Evolutionary conservation across 2,888 invertebrate species (phyloP), one percentile per base, ranked within the genome.

Genomic region (Apotomis betuletana): DNA sequence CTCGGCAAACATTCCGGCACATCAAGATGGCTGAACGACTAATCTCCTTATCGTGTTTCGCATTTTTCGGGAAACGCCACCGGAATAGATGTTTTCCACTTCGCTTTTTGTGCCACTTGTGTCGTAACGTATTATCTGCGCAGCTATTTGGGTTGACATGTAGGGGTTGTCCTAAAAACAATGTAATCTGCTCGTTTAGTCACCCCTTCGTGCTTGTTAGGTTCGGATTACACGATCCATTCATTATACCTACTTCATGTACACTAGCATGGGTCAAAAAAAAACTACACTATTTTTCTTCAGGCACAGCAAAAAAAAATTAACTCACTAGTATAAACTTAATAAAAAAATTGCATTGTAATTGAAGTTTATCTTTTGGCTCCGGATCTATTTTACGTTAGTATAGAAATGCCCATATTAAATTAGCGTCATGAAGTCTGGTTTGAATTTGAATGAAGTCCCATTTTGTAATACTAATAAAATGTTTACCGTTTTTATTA

Each of bases 131-230:
- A 36, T 65, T 65, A 57, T 8, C 5, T 44, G 52, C 44, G 59
- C 54, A 36, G 41, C 27, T 67, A 71, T 71, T 57, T 62, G 59
- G 71, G 71, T 71, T 57, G 57, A 51, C 12, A 69, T 27, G 9
- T 12, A 55, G 67, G 51, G 71, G 67, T 67, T 67, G 67, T 57
- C 67, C 67, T 58, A 67, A 51, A 67, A 65, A 67, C 55, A 13
- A 10, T 52, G 38, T 61, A 44, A 54, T 49, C 60, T 13, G 54
- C 52, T 67, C 60, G 52, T 41, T 60, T 67, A 41, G 57, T 67
- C 51, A 67, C 70, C 51, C 49, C n/a, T 57, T 41, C 49, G 54
- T 27, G 64, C 58, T 54, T 38, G 54, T 59, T 52, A 27, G 64
- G 15, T 51, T 55, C 13, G 51, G 55, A 71, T 61, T 57, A 61